Evolutionary conservation across 2,113 vertebrate genomes (phyloP).

Genomic region (Mobula hypostoma): DNA sequence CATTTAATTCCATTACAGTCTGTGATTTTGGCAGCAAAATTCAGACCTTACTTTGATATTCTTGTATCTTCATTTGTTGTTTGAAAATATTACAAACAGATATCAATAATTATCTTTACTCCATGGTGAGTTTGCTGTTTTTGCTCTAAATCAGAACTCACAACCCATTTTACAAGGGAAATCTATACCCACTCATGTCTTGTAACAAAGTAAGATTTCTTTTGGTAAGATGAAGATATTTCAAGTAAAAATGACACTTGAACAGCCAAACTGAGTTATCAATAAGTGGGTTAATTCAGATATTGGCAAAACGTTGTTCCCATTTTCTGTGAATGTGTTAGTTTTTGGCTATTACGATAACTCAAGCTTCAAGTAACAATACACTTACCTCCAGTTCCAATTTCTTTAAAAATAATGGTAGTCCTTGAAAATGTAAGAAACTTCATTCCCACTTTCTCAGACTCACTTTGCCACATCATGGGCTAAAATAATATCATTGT

Average conservation of each 20-base stretch:
- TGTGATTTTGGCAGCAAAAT: not conserved
- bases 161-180: not conserved
- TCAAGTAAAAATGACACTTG: not conserved
- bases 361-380: not conserved
- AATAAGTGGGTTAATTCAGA: not conserved
- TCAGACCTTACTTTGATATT: not conserved
- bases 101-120: not conserved
- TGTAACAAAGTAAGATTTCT: not conserved
- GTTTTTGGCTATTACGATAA: not conserved
- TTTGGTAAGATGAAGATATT: not conserved
- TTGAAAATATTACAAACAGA: not conserved
- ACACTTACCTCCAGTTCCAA: not conserved
- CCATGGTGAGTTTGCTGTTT: not conserved
- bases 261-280: not conserved
- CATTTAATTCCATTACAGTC: not conserved
- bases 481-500: not conserved
- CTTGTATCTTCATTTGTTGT: not conserved
- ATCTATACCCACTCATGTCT: not conserved
- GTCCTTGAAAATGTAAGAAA: not conserved
- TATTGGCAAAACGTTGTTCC: not conserved
- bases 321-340: not conserved
- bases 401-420: not conserved
- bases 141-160: not conserved
- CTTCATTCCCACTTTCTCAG: not conserved
- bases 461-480: not conserved